Conservation (phyloP, 2,113 vertebrate genomes). For the Myrmecophaga tridactyla region DNA sequence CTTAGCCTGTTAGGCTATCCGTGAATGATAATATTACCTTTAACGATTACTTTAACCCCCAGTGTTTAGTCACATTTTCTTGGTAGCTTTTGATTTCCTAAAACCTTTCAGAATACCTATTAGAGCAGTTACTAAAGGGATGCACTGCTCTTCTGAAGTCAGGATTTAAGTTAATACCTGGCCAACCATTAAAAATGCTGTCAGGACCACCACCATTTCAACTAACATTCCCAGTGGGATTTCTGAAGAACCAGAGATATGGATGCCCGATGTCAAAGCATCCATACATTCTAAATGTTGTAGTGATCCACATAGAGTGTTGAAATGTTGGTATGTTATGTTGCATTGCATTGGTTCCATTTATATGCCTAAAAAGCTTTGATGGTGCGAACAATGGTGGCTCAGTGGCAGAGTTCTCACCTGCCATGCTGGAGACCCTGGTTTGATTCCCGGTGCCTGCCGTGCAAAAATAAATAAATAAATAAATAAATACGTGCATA, state of each 20-base stretch:
- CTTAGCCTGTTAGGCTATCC: background rate
- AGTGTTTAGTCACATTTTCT: constrained; percentile 1
- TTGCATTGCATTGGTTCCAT: background rate
- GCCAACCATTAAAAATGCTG: background rate
- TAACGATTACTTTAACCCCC: background rate
- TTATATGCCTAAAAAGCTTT: background rate
- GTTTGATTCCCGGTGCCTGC: too few relatives aligned
- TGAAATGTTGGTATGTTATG: constrained; percentile 3
- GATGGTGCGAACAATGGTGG: too few relatives aligned
- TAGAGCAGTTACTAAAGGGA: background rate
- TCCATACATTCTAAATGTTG: background rate
- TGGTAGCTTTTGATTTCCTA: background rate
- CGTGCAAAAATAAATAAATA: too few relatives aligned
- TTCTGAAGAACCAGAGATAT: background rate
- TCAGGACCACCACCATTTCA: background rate
- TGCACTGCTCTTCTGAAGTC: background rate
- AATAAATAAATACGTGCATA: too few relatives aligned
- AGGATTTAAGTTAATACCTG: background rate
- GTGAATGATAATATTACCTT: background rate
- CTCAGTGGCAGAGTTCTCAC: too few relatives aligned
- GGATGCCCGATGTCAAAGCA: background rate
- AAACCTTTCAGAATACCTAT: background rate
- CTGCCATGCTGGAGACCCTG: too few relatives aligned
- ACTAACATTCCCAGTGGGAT: background rate
- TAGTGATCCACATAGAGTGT: background rate